Base-by-base conservation (phyloP, 1,140 invertebrate genomes). In the Drosophila obscura region DNA sequence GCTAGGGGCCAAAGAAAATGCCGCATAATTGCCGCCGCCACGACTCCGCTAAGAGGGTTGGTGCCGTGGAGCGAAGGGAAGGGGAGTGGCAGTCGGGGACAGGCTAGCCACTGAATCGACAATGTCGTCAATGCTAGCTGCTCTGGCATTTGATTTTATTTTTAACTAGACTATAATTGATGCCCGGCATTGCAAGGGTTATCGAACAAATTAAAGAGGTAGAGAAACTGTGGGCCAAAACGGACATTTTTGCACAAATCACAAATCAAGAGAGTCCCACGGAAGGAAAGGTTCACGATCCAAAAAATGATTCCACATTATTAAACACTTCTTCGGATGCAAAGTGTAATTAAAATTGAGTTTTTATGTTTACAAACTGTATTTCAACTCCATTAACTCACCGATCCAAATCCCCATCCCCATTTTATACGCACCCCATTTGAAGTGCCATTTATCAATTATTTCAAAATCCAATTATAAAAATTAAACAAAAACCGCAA, bases 141-240 rank as follows among this genome's bases (percentile, higher is more conserved):
- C 69, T 43, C 73, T 85, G 82, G 82, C 82, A 85, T 85, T 85
- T 87, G 83, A 82, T 87, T 87, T 87, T 87, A 87, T 87, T 85
- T 87, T 88, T 82, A 78, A 82, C 82, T 87, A 81, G 69, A 73
- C 73, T 80, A 73, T 57, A 82, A 78, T 74, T 73, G 65, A 61
- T 84, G 66, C 62, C 62, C 62, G 62, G 58, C 80, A 73, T 65
- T 63, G 75, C 69, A 43, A 71, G 58, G 71, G 65, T 48, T 63
- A 60, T 55, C 46, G 60, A 55, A 69, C 15, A 46, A 48, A n/a
- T 28, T 11, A 9, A 19, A 16, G 24, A 19, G 9, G 4, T 15
- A 24, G 11, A n/a, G 5, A 24, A 24, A 8, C 16, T 19, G 69
- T 39, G 41, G 16, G 44, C 43, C 61, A 44, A 9, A n/a, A 26